Evolutionary conservation across 1,140 invertebrate species (phyloP).

Genomic region (Lucilia sericata): DNA sequence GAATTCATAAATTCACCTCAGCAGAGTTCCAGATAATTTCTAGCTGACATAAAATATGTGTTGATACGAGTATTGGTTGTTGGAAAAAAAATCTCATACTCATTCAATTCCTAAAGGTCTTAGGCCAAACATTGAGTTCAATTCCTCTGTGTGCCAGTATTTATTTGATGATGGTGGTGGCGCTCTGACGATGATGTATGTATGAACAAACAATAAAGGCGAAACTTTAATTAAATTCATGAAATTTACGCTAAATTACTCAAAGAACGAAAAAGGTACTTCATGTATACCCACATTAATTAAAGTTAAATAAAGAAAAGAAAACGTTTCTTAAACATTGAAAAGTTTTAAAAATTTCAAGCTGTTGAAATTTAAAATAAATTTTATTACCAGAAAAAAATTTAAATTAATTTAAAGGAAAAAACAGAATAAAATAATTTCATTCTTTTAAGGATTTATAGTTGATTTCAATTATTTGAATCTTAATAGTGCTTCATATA

Average conservation of each 20-base stretch:
- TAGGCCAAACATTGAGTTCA: conserved; percentile 13
- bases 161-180: background rate
- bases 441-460: too few relatives aligned
- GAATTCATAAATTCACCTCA: background rate
- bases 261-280: background rate
- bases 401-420: too few relatives aligned
- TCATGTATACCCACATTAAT: too few relatives aligned
- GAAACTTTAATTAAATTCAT: conserved; percentile 20
- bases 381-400: too few relatives aligned
- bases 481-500: too few relatives aligned
- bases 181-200: background rate
- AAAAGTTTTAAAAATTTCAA: too few relatives aligned
- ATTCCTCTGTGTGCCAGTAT: background rate
- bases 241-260: conserved; percentile 19
- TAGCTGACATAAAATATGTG: background rate
- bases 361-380: too few relatives aligned
- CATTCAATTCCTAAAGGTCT: conserved; percentile 12
- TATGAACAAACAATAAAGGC: background rate
- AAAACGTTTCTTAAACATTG: too few relatives aligned
- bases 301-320: too few relatives aligned
- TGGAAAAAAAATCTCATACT: background rate
- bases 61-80: background rate
- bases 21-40: background rate
- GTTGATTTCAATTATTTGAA: too few relatives aligned
- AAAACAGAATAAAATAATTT: too few relatives aligned